Base-by-base conservation (phyloP, 2,113 vertebrate genomes). In the Gymnarchus niloticus region DNA sequence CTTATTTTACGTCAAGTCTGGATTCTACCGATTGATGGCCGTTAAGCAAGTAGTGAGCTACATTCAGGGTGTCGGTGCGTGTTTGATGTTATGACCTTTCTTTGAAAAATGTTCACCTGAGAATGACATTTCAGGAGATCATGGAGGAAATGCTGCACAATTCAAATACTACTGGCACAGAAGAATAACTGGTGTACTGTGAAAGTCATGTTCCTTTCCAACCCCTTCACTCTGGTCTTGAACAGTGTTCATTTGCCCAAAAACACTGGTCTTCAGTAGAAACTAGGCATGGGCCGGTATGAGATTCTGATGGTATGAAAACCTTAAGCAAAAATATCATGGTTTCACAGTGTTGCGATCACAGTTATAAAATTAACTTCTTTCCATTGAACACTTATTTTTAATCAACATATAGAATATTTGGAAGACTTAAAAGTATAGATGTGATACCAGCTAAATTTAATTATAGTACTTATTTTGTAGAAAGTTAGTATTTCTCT, bases 51-150 rank as follows among this genome's bases (percentile, higher is more conserved):
- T 73, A 33, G 12, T 41, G 33, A 19, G 65, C 65, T 69, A 7
- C 12, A 69, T 69, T 69, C 61, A 69, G 37, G 61, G 28, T 69
- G 61, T 69, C 10, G 28, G 61, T 69, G 21, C 37, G 61, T 69
- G 61, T 65, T 69, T 37, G 61, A 69, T 25, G 12, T 69, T 69
- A 54, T 54, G 61, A 69, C 61, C 61, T 69, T 69, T 69, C 28
- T 69, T 69, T 69, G 61, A 69, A 69, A 69, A 37, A 14, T 69
- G 61, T 69, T 69, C 61, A 69, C 61, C 61, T 37, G 61, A 69
- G 25, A 65, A 2, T 65, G 61, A 69, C 61, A 69, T 69, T 69
- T 69, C 1, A 0, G 25, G 5, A 69, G 61, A 25, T 37, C 28
- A 33, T 14, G 17, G 14, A 69, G 28, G 28, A 69, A 33, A 33